phyloP scores from a whole-genome alignment of 2,113 vertebrate genomes.

The Chrysochloris asiatica region DNA sequence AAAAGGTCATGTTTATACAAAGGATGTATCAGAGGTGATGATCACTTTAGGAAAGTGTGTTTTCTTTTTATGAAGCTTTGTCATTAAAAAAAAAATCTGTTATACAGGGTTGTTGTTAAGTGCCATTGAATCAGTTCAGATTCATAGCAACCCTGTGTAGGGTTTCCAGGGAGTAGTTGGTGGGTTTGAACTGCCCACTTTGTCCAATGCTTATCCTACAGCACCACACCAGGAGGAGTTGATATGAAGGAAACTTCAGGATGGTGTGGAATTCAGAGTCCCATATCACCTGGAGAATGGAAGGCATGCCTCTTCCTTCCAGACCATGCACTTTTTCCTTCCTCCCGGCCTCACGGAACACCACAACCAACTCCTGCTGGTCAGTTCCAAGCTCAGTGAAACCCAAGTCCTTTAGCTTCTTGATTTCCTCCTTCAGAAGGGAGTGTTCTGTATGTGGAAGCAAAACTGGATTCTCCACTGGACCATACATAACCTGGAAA shows the following conservation, averaged over 20 bases:
- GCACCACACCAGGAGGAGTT: neutral
- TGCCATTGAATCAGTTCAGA: no score
- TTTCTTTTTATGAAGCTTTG: constrained; percentile 41
- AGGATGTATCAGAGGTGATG: no score
- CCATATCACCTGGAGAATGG: neutral
- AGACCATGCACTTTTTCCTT: neutral
- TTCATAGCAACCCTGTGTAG: no score
- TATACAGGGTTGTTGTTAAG: no score
- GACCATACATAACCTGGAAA: neutral
- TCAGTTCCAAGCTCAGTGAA: neutral
- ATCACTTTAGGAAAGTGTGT: constrained; percentile 18
- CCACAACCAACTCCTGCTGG: neutral
- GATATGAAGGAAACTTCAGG: neutral
- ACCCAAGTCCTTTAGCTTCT: neutral
- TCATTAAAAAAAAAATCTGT: constrained; percentile 8
- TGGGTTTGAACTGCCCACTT: no score
- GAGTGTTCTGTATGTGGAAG: neutral
- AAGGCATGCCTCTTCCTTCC: neutral
- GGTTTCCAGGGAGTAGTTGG: no score
- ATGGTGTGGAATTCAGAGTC: neutral
- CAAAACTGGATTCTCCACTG: neutral
- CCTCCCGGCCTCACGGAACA: neutral
- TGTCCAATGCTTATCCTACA: no score
- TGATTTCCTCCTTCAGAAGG: no score
- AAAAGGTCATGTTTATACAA: constrained; percentile 10